Evolutionary conservation across 2,888 invertebrate species (phyloP), one percentile per base, ranked within the genome.

Genomic region (Galeruca laticollis): DNA sequence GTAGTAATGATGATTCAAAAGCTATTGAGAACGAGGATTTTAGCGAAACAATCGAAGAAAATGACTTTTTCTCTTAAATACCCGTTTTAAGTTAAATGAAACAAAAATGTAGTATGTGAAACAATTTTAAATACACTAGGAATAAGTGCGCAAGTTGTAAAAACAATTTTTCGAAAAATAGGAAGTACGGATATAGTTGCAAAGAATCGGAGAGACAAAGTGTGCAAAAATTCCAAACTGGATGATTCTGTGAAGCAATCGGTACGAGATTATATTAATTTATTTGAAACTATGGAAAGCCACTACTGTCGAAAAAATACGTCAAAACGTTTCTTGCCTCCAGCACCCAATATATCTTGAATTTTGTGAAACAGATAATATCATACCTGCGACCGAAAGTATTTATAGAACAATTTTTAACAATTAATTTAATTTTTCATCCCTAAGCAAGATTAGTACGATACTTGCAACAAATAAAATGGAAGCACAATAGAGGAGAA

Each of bases 351-450:
- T 64, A 20, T 72, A 18, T 54, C 70, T 9, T 71, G 72, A 64
- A 74, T 74, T 68, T 74, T 67, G 61, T 68, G 69, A 33, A 71
- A 73, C 11, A 72, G 10, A 10, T 13, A 40, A 13, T 40, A 3
- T 40, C 13, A 40, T 11, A 40, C 37, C 37, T 13, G 10, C 37
- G 8, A 40, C 37, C 37, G 37, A 40, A 40, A 40, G 37, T 40
- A 10, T 10, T 40, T 40, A 72, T 43, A 61, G 66, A 51, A 13
- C 10, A 0, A 70, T 79, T 56, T 77, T 80, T 67, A 78, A 77
- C 56, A 74, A 72, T 2, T 75, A 78, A 64, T 81, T 74, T 64
- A 79, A 80, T 52, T 68, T 76, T 18, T 78, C 75, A 2, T 79
- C 67, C 76, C 77, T 21, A 78, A 76, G 63, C 70, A 78, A 69